Evolutionary conservation across 1,140 invertebrate genomes (phyloP).

Genomic region (Tachypleus tridentatus): DNA sequence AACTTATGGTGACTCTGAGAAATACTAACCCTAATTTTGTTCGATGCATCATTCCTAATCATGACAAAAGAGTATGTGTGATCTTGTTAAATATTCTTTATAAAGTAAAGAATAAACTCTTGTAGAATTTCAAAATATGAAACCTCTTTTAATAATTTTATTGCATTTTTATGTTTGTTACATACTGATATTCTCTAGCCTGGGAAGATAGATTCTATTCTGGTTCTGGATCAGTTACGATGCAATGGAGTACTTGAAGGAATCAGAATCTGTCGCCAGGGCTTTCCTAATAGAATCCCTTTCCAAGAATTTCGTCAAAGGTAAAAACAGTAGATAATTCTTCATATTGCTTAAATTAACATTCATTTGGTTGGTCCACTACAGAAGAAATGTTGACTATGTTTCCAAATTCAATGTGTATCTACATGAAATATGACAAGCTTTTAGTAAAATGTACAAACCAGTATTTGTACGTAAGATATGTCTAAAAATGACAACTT

Average conservation of each 20-base stretch:
- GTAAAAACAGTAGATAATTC: conserved; percentile 19
- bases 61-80: conserved; percentile 69
- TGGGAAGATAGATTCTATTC: conserved; percentile 90
- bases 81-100: no score
- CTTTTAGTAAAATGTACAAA: no score
- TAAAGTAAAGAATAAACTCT: no score
- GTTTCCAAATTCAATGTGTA: no score
- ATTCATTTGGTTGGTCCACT: background rate
- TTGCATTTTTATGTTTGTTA: background rate
- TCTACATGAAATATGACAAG: no score
- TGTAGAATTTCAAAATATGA: no score
- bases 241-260: conserved; percentile 99
- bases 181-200: conserved; percentile 40
- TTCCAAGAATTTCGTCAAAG: conserved; percentile 65
- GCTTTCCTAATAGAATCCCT: conserved; percentile 79
- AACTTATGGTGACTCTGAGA: conserved; percentile 89
- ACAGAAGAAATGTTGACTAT: no score
- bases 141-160: background rate
- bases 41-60: conserved; percentile 99
- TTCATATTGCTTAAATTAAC: background rate
- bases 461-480: no score
- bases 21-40: conserved; percentile 99
- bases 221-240: conserved; percentile 91
- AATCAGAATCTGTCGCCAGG: conserved; percentile 97
- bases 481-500: no score